Base-by-base conservation (phyloP, 1,140 invertebrate species). In the Saccostrea cuccullata region DNA sequence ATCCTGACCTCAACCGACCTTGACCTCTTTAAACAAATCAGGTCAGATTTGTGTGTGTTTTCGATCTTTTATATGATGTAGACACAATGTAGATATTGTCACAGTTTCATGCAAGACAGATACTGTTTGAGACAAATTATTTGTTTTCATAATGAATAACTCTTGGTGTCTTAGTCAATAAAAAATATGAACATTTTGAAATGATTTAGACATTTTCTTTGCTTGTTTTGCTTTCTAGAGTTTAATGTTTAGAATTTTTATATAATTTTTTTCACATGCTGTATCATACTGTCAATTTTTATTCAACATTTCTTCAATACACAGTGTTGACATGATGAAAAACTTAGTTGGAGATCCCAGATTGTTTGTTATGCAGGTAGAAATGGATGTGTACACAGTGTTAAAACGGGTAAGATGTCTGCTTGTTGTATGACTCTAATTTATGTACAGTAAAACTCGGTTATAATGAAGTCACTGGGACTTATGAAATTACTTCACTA, bases 331-430 rank as follows among this genome's bases (percentile, higher is more conserved):
- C 8, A 92, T 97, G 86, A 97, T 98, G 97, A 94, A 94, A 6
- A 95, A 96, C 47, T 93, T 98, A 70, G 95, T 97, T 6, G 93
- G 94, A 4, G 96, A 96, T 94, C 96, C 96, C 8, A 96, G 97
- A 88, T 95, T 98, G 60, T 96, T 97, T 92, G 97, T 97, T 0
- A 96, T 97, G 94, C 97, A 98, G 94, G 97, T 97, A 5, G 97
- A 98, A 95, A 97, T 97, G 93, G 97, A 97, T 64, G 94, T 98
- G 56, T 98, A 98, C 91, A 96, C 96, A 87, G 94, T 97, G 93
- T 93, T 98, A 20, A 96, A 97, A 91, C 93, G 92, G 91, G 94
- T 95, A 91, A 89, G 70, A 30, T 8, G 55, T 56, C n/a, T 23
- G 17, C 15, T 20, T 1, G 1, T n/a, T 64, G 17, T 20, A 64